Evolutionary conservation across 2,797 vertebrate species (phyloP).

Genomic region (Lepidocolaptes lacrymiger): DNA sequence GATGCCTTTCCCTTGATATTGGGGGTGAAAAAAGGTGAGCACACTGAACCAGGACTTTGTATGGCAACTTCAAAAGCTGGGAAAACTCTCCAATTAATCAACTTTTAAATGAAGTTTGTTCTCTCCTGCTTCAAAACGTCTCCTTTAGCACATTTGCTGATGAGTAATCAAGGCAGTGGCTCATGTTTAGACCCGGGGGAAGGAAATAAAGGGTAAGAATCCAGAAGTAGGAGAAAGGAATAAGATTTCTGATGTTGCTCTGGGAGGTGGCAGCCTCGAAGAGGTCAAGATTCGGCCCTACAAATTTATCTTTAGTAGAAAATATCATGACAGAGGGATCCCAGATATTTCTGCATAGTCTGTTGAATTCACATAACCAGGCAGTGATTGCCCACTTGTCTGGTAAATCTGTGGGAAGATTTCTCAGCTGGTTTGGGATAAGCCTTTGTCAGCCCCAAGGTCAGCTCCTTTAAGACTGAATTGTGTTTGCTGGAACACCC

Average conservation of each 20-base stretch:
- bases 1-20: not conserved
- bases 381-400: not conserved
- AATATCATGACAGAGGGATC: not conserved
- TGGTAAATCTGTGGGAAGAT: not conserved
- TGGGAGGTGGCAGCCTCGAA: not conserved
- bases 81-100: not conserved
- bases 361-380: not conserved
- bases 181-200: not conserved
- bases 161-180: not conserved
- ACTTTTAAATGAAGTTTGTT: not conserved
- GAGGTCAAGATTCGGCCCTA: not conserved
- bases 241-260: not conserved
- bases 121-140: not conserved
- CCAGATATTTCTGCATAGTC: not conserved
- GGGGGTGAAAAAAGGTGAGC: not conserved
- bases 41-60: not conserved
- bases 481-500: not conserved
- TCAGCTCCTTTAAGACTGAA: not conserved
- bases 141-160: not conserved
- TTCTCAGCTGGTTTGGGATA: not conserved
- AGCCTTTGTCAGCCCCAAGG: not conserved
- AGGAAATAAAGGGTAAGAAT: not conserved
- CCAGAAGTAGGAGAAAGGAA: not conserved
- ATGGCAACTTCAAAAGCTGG: not conserved
- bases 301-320: not conserved